Evolutionary conservation across 2,113 vertebrate species (phyloP).

Genomic region (Myotis brandtii): DNA sequence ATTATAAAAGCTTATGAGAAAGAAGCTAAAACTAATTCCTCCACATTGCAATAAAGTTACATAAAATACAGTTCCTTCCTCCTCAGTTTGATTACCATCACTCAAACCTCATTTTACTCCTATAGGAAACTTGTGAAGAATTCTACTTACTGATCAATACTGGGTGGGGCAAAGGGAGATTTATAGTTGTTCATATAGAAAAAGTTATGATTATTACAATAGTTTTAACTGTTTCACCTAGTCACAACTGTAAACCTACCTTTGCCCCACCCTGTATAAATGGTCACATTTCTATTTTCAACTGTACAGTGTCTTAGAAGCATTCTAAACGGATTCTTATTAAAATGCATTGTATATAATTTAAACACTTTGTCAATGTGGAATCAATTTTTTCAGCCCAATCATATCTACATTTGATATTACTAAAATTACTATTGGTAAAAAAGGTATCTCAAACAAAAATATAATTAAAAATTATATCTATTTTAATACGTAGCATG

Average conservation of each 20-base stretch:
- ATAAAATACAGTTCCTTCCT: conserved; percentile 10
- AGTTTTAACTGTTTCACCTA: neutral
- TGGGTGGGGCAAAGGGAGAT: neutral
- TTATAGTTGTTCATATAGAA: neutral
- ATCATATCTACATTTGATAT: neutral
- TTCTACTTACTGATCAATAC: neutral
- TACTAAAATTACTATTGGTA: neutral
- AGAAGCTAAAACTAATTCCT: conserved; percentile 7
- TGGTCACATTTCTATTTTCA: conserved; percentile 17
- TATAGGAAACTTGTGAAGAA: neutral
- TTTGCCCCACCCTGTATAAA: neutral
- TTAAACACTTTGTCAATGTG: conserved; percentile 18
- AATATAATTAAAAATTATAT: conserved; percentile 4
- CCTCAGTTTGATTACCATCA: neutral
- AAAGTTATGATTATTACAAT: neutral
- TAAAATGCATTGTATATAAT: conserved; percentile 10
- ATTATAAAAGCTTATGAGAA: neutral
- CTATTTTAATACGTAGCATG: neutral
- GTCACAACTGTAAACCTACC: neutral
- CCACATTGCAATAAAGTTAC: neutral
- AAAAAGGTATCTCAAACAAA: conserved; percentile 16
- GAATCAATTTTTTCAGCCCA: conserved; percentile 1
- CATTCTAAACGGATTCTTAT: neutral
- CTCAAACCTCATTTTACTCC: neutral
- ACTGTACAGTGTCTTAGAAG: conserved; percentile 4